Conservation (phyloP, 2,113 vertebrate species). For the Nothocercus julius region DNA sequence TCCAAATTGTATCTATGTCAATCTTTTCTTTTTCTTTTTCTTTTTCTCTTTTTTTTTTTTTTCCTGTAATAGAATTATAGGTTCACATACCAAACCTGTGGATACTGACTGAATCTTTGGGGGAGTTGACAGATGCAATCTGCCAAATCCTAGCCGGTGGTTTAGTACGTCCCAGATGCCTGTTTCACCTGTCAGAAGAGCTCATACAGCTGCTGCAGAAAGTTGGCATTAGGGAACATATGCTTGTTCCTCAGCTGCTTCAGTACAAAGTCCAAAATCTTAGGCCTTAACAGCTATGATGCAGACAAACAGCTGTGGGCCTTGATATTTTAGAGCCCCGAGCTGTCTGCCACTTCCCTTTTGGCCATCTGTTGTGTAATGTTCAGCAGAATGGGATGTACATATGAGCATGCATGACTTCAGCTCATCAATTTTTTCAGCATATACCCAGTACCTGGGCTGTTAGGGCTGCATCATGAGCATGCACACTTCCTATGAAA, state of each 20-base stretch:
- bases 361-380: not conserved
- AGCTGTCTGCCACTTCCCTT: not conserved
- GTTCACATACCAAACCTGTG: not conserved
- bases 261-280: not conserved
- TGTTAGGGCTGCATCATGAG: not conserved
- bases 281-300: not conserved
- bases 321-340: not conserved
- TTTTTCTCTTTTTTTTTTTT: not conserved
- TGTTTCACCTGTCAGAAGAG: not conserved
- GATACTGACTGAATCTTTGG: not conserved
- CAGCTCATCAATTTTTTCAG: not conserved
- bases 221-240: not conserved
- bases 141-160: not conserved
- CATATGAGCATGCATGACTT: not conserved
- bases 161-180: not conserved
- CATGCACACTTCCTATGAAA: not conserved
- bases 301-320: not conserved
- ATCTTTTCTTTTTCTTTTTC: too few relatives aligned
- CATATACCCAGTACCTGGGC: not conserved
- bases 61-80: not conserved
- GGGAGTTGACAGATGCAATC: not conserved
- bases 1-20: not conserved
- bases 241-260: not conserved
- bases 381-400: not conserved
- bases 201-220: not conserved